phyloP scores from a whole-genome alignment of 2,113 vertebrate genomes.

The Laticauda colubrina region DNA sequence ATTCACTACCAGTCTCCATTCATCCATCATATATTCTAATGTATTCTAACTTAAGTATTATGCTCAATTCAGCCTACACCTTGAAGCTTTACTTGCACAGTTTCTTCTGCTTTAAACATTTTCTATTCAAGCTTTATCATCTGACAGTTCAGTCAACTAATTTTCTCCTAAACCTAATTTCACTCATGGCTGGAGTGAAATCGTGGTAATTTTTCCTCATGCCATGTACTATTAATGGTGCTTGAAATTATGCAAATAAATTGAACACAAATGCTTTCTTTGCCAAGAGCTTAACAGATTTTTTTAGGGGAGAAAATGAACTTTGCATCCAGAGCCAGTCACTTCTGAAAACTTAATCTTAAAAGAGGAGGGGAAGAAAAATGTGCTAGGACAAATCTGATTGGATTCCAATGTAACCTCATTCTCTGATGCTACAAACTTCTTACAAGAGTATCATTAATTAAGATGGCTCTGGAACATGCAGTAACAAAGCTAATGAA shows the following conservation, averaged over 20 bases:
- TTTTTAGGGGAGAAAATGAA: not conserved
- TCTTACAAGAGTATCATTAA: not conserved
- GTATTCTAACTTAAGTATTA: not conserved
- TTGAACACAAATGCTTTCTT: constrained; percentile 38
- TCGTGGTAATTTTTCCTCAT: constrained; percentile 61
- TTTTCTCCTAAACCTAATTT: constrained; percentile 76
- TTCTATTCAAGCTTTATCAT: constrained; percentile 65
- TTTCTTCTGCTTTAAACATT: constrained; percentile 55
- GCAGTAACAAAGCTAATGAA: not conserved
- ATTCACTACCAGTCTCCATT: not conserved
- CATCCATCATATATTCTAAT: not conserved
- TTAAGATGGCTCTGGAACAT: constrained; percentile 9
- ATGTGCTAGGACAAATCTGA: not conserved
- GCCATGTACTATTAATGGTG: constrained; percentile 71
- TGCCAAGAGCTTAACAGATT: constrained; percentile 16
- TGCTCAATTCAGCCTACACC: constrained; percentile 34
- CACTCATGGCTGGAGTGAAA: constrained; percentile 72
- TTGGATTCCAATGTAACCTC: not conserved
- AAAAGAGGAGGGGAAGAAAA: not conserved
- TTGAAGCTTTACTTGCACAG: not conserved
- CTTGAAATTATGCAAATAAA: constrained; percentile 73
- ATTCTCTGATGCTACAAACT: not conserved
- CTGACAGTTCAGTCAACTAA: constrained; percentile 76
- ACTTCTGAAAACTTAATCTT: not conserved
- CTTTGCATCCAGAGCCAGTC: not conserved